These are phyloP conservation scores for Poecile montanus DNA, from an alignment of 2,797 vertebrate species.

Conservation along the genomic window DNA sequence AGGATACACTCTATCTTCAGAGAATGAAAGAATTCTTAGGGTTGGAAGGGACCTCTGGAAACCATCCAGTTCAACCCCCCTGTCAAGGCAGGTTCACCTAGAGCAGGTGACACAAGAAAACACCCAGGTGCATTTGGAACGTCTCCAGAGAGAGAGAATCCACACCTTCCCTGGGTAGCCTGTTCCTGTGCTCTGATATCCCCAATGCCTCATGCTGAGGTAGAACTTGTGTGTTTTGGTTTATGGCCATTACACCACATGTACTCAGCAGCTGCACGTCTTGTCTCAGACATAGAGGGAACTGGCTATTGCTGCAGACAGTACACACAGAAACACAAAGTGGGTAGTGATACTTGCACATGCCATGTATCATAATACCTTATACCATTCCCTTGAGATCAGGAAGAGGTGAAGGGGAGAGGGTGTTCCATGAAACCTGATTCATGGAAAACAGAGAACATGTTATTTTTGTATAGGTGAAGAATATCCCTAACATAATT, in stretches of 20 bases:
- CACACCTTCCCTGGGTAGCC: neutral
- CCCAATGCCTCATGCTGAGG: neutral
- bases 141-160: neutral
- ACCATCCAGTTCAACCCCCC: neutral
- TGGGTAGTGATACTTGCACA: neutral
- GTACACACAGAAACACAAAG: neutral
- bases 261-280: neutral
- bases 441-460: neutral
- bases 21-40: neutral
- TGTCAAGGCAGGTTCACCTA: neutral
- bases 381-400: neutral
- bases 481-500: neutral
- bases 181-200: neutral
- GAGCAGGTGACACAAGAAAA: neutral
- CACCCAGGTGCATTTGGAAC: neutral
- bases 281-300: neutral
- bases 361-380: too few species aligned
- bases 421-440: neutral
- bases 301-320: neutral
- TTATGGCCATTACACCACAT: rapidly evolving
- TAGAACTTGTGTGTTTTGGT: neutral
- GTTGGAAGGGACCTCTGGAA: neutral
- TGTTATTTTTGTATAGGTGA: neutral
- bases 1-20: neutral
- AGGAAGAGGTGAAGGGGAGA: neutral